Evolutionary conservation across 2,888 invertebrate species (phyloP), one percentile per base, ranked within the genome.

Genomic region (Chydorus sphaericus): DNA sequence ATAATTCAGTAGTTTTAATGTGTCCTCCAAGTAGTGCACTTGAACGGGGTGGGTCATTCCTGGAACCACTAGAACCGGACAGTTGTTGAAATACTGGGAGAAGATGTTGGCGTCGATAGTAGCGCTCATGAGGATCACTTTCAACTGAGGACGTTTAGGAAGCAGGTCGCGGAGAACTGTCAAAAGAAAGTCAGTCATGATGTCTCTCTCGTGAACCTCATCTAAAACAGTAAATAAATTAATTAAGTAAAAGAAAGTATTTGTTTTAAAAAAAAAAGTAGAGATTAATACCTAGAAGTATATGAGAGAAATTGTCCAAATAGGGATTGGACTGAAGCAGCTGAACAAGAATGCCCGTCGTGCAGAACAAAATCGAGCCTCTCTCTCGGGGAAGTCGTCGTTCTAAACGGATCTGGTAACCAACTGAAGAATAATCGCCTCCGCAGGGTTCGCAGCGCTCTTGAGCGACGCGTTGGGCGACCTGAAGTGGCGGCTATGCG

Each of bases 121-220:
- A 0, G 94, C 94, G 68, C 92, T 92, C 94, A 96, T 96, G 18
- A 96, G 72, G 60, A 96, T 82, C 0, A 94, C 72, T 73, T 89
- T 90, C 8, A 94, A 71, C 64, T 87, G 82, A 29, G 73, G 71
- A 59, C 79, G 70, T 62, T 69, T 71, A 8, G 69, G 69, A 54
- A 74, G 66, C 62, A 85, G 75, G 72, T 83, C 79, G 68, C 84
- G 88, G 37, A 93, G 69, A 64, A 93, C 75, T 26, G 85, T 82
- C 70, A 96, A 80, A 11, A 91, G 75, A 62, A 94, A 79, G 68
- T 96, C 94, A 28, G 85, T 82, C 62, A 84, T 77, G 14, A 83
- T 77, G 65, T 86, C 85, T 56, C 94, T 76, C 69, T 94, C 94
- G 63, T 94, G 94, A 57, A 93, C 87, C 73, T 96, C 94, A 66